Base-by-base conservation (phyloP, 2,797 vertebrate genomes). In the Mormyrops boulengeri region DNA sequence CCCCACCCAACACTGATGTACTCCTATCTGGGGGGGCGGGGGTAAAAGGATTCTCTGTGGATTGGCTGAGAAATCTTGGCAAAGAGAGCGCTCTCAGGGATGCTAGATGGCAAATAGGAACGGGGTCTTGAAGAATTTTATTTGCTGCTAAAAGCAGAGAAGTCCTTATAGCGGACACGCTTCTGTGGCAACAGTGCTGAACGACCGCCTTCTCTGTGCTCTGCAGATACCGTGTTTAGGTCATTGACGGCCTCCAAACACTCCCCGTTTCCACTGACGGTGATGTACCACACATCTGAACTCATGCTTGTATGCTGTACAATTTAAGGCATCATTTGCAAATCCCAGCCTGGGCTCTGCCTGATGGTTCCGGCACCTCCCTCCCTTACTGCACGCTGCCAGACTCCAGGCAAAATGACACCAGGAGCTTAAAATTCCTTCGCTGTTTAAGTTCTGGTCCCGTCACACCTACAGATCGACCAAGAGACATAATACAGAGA, bases 31-130 rank as follows among this genome's bases (percentile, higher is more conserved):
- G 3, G 38, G 38, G 38, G 38, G 3, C 30, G 66, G 60, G n/a
- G 5, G 60, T 60, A 2, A 55, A 12, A 55, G 47, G 47, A 49
- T 53, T 53, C 12, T 14, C 52, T 53, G 12, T 14, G 12, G 52
- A 53, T 53, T 53, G 52, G 12, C 57, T 1, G n/a, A 60, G 57
- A n/a, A 60, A 60, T n/a, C 57, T 22, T 60, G 57, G 57, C 57
- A 60, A 6, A 60, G 57, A 60, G 19, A 60, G n/a, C 57, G 22
- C 4, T 60, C 57, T 7, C 57, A 60, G 57, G 57, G 12, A 57
- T 57, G 55, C 19, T 17, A 95, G 50, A 30, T 30, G 94, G 95
- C 94, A 95, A 94, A 85, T n/a, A 12, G 94, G 94, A 92, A 73
- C 4, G 26, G 11, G 66, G 62, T 12, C 9, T 34, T 69, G 22